These are phyloP conservation scores for Syngnathus floridae DNA, from an alignment of 2,113 vertebrate genomes.

Conservation along the genomic window DNA sequence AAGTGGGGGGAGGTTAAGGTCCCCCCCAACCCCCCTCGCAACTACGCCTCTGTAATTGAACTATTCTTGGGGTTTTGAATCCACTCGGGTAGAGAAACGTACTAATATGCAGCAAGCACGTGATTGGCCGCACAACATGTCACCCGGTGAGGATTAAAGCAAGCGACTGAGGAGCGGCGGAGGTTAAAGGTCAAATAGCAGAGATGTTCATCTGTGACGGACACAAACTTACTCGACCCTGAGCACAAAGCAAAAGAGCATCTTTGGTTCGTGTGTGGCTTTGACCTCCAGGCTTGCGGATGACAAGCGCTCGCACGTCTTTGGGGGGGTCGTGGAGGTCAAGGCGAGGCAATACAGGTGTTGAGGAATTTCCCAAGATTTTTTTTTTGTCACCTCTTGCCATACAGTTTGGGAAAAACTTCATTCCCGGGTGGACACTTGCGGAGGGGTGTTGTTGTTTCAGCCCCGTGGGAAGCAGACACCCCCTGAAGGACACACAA, in stretches of 20 bases:
- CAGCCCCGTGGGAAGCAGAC: conserved; percentile 46
- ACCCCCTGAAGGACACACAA: conserved; percentile 20
- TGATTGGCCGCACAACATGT: conserved; percentile 7
- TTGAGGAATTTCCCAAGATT: not conserved
- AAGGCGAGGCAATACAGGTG: conserved; percentile 20
- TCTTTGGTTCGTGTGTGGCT: conserved; percentile 6
- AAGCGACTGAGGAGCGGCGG: not conserved
- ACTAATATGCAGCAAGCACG: conserved; percentile 8
- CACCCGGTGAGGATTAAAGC: conserved; percentile 25
- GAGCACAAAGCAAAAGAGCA: conserved; percentile 9
- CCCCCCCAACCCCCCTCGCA: too few relatives aligned
- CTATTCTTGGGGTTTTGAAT: not conserved
- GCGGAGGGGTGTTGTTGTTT: conserved; percentile 17
- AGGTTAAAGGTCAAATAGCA: conserved; percentile 49
- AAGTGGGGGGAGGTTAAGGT: too few relatives aligned
- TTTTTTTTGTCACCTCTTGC: not conserved
- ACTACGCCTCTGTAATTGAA: not conserved
- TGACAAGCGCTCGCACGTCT: conserved; percentile 23
- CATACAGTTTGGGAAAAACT: not conserved
- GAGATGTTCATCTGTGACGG: conserved; percentile 14
- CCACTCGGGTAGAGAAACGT: not conserved
- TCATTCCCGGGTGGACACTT: not conserved
- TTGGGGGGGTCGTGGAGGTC: conserved; percentile 3
- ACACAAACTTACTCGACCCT: conserved; percentile 1
- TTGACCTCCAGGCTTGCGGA: conserved; percentile 16